phyloP scores from a whole-genome alignment of 2,888 invertebrate genomes.

The Craniophora ligustri region DNA sequence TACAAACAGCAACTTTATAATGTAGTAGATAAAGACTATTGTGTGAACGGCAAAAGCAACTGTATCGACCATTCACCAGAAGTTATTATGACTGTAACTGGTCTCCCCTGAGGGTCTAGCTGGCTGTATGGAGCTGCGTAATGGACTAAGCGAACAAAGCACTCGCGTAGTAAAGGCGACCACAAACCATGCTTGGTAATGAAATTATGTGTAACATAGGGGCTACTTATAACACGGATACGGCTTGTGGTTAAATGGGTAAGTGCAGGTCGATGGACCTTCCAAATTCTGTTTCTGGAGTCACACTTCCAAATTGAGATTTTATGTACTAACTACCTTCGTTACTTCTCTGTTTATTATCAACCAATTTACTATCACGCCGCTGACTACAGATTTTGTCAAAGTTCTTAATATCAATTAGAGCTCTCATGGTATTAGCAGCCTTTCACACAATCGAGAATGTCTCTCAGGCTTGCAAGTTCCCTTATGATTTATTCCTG shows the following conservation, averaged over 20 bases:
- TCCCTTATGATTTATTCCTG: too few species aligned
- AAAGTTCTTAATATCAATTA: too few species aligned
- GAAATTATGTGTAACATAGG: slow-evolving; percentile 58
- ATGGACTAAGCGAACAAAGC: slow-evolving; percentile 58
- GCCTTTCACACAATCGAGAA: too few species aligned
- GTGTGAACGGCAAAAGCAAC: slow-evolving; percentile 51
- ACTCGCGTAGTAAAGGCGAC: slow-evolving; percentile 45
- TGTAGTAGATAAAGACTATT: slow-evolving; percentile 51
- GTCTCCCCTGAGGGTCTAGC: slow-evolving; percentile 60
- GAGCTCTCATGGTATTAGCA: too few species aligned
- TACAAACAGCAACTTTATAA: slow-evolving; percentile 34
- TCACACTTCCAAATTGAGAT: too few species aligned
- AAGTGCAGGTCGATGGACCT: slow-evolving; percentile 19
- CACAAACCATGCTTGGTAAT: slow-evolving; percentile 57
- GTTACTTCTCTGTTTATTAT: too few species aligned
- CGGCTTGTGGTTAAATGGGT: slow-evolving; percentile 14
- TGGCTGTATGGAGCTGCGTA: slow-evolving; percentile 63
- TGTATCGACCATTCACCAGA: slow-evolving; percentile 58
- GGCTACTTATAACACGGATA: slow-evolving; percentile 51
- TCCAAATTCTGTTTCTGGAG: too few species aligned
- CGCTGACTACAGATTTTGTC: too few species aligned
- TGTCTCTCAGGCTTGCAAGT: too few species aligned
- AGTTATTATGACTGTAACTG: slow-evolving; percentile 68
- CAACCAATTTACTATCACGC: too few species aligned
- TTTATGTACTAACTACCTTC: too few species aligned